These are phyloP conservation scores for Hydraecia micacea DNA, from an alignment of 2,888 invertebrate genomes.

Conservation along the genomic window DNA sequence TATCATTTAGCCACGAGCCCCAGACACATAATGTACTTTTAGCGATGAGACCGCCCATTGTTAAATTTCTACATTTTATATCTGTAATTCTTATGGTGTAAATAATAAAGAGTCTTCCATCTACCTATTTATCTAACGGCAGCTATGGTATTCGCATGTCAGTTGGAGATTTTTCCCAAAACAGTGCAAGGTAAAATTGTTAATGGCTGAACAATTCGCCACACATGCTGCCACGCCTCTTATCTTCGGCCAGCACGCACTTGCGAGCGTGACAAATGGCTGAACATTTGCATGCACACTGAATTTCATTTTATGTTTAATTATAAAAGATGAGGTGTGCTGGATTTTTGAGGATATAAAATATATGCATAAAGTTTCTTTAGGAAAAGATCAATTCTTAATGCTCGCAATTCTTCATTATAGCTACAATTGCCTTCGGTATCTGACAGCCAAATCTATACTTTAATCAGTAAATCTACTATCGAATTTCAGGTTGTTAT, in stretches of 20 bases:
- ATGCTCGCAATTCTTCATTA: too few relatives aligned
- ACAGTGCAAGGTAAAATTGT: constrained; percentile 43
- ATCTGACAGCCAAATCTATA: too few relatives aligned
- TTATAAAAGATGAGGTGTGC: background rate
- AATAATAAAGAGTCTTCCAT: too few relatives aligned
- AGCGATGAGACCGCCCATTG: too few relatives aligned
- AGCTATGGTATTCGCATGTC: constrained; percentile 32
- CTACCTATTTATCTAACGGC: too few relatives aligned
- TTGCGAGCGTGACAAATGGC: constrained; percentile 48
- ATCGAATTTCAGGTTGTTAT: too few relatives aligned
- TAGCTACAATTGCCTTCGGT: too few relatives aligned
- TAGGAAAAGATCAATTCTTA: too few relatives aligned
- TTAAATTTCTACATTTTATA: too few relatives aligned
- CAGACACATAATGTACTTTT: background rate
- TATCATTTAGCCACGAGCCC: background rate
- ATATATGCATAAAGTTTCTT: too few relatives aligned
- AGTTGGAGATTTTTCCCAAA: constrained; percentile 6
- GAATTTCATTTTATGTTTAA: constrained; percentile 29
- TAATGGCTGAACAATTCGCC: constrained; percentile 51
- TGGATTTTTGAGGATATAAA: background rate
- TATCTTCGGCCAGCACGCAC: constrained; percentile 54
- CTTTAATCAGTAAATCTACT: too few relatives aligned
- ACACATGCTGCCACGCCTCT: constrained; percentile 17
- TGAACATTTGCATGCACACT: constrained; percentile 44
- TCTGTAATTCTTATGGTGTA: too few relatives aligned